Evolutionary conservation across 2,113 vertebrate genomes (phyloP), one percentile per base, ranked within the genome.

Genomic region (Elephantulus edwardii): DNA sequence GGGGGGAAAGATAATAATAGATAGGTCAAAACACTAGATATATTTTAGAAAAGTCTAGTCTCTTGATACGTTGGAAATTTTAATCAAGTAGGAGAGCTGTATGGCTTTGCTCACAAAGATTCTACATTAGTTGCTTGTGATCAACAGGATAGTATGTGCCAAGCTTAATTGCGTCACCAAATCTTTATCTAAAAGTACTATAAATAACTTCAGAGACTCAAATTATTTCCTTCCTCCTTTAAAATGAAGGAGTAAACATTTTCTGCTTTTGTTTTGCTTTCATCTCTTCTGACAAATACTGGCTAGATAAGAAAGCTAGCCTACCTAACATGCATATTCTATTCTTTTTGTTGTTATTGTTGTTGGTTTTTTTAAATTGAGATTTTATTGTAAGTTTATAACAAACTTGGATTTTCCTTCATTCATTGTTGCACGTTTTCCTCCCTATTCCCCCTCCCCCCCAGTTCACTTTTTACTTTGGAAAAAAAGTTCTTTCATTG

Each of bases 151-250:
- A 66, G 82, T 54, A 76, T 28, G 54, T 80, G 78, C 54, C 71
- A 80, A 92, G 30, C 68, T 88, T 83, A 91, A 91, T 84, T 74
- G 75, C 20, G 81, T 95, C 56, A 93, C 8, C 40, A n/a, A 82
- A 58, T 88, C 84, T 92, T 92, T 71, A 60, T 66, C 79, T 93
- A 50, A 91, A 91, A 93, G 60, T 91, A 79, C 24, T 64, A 40
- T 48, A 88, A 94, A 81, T 94, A 86, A 91, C 83, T 83, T 62
- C 76, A 89, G 83, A 91, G 70, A 71, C 85, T 94, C 74, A 81
- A 90, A 88, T 70, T 77, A 86, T 88, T 90, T 94, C 56, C 83
- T 92, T 91, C 35, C 62, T 85, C 91, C 76, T 95, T 79, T 86
- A 86, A 87, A 91, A 77, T 60, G 38, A 50, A 91, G 19, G 4